Conservation (phyloP, 2,113 vertebrate species). For the Bubo bubo region DNA sequence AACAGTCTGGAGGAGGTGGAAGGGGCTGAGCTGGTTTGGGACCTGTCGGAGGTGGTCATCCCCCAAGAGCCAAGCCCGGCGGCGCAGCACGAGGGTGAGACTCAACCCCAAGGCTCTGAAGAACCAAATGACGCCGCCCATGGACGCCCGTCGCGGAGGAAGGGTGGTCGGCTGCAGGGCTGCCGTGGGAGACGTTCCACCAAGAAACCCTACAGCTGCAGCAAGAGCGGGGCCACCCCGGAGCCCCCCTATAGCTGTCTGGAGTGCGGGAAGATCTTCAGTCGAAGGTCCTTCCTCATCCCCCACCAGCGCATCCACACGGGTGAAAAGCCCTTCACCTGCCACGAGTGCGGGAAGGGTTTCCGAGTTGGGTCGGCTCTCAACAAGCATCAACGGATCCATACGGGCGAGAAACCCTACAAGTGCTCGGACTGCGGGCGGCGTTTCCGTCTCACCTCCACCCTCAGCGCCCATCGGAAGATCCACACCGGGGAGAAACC, state of each 20-base stretch:
- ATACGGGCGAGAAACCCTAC: conserved; percentile 50
- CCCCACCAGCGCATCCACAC: background rate
- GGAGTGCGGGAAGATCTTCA: background rate
- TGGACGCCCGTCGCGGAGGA: fast-evolving
- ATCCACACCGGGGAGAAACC: conserved; percentile 33
- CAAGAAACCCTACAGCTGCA: background rate
- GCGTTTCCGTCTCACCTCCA: conserved; percentile 48
- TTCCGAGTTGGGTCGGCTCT: conserved; percentile 23
- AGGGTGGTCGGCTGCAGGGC: background rate
- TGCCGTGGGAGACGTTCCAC: fast-evolving
- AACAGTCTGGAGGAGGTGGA: background rate
- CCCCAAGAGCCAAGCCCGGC: background rate
- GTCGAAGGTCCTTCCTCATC: background rate
- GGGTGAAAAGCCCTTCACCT: background rate
- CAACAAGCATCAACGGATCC: background rate
- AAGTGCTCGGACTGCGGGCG: conserved; percentile 70
- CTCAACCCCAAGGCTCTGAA: background rate
- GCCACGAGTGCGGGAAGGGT: conserved; percentile 29
- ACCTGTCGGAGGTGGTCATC: background rate
- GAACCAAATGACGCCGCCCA: fast-evolving
- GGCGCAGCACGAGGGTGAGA: background rate
- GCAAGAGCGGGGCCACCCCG: fast-evolving
- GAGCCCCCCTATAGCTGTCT: background rate
- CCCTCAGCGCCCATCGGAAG: conserved; percentile 7
- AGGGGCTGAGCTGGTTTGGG: background rate